phyloP scores from a whole-genome alignment of 2,797 vertebrate species.

The Erethizon dorsatum region DNA sequence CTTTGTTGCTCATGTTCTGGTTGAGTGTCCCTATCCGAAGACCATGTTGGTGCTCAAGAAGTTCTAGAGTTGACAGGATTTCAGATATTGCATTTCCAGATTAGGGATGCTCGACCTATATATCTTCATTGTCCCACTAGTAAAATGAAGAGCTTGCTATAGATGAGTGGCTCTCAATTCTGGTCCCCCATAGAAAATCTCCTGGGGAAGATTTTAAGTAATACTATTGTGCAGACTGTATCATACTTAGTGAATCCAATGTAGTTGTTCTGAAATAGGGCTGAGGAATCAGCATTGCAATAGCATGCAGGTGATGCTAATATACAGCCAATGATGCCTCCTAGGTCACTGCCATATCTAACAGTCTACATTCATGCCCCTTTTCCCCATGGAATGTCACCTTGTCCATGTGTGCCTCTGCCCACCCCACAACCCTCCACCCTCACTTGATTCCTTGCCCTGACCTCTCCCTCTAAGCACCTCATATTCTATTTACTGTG shows the following conservation, averaged over 20 bases:
- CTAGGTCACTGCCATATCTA: not conserved
- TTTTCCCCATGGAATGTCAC: too few relatives aligned
- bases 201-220: not conserved
- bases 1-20: not conserved
- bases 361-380: not conserved
- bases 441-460: not conserved
- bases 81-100: not conserved
- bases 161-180: not conserved
- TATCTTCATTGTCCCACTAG: not conserved
- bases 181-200: not conserved
- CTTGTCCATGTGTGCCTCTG: not conserved
- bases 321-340: not conserved
- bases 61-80: not conserved
- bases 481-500: conserved; percentile 71
- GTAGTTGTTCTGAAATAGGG: not conserved
- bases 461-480: not conserved
- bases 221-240: not conserved
- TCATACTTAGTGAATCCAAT: not conserved
- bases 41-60: not conserved
- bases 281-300: not conserved
- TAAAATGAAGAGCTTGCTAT: not conserved
- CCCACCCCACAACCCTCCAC: not conserved
- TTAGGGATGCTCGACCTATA: not conserved
- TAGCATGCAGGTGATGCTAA: not conserved
- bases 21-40: not conserved